Evolutionary conservation across 2,113 vertebrate species (phyloP).

Genomic region (Opisthocomus hoazin): DNA sequence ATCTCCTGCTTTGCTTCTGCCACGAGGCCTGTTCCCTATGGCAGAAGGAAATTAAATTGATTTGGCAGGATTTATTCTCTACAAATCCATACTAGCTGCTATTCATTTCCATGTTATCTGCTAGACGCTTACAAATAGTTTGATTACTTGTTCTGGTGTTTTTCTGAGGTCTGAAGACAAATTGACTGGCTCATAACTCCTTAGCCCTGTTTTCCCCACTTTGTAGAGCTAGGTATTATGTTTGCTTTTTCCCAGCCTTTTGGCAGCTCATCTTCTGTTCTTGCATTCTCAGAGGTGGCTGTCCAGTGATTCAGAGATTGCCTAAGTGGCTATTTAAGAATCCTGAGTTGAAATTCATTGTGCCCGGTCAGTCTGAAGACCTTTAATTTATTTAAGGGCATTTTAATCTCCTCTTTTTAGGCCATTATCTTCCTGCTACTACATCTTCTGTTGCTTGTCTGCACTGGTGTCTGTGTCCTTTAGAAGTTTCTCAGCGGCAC

Average conservation of each 20-base stretch:
- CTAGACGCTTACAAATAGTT: not conserved
- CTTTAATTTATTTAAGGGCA: not conserved
- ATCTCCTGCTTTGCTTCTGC: not conserved
- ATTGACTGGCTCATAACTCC: not conserved
- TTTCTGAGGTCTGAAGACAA: not conserved
- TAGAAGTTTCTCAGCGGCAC: not conserved
- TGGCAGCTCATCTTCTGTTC: not conserved
- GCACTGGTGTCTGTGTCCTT: not conserved
- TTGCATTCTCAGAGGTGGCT: not conserved
- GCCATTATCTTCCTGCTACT: not conserved
- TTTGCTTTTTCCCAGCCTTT: not conserved
- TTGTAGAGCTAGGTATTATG: not conserved
- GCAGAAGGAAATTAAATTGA: conserved; percentile 14
- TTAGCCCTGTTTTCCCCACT: not conserved
- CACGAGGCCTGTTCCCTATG: not conserved
- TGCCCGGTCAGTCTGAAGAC: not conserved
- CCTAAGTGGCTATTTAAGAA: not conserved
- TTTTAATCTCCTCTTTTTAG: not conserved
- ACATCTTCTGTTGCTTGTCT: not conserved
- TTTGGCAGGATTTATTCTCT: conserved; percentile 30
- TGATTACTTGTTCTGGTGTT: not conserved
- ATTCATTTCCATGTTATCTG: conserved; percentile 18
- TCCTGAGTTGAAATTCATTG: not conserved
- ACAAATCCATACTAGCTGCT: not conserved
- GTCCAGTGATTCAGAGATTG: not conserved